phyloP scores from a whole-genome alignment of 2,888 invertebrate species.

The Xanthorhoe spadicearia region DNA sequence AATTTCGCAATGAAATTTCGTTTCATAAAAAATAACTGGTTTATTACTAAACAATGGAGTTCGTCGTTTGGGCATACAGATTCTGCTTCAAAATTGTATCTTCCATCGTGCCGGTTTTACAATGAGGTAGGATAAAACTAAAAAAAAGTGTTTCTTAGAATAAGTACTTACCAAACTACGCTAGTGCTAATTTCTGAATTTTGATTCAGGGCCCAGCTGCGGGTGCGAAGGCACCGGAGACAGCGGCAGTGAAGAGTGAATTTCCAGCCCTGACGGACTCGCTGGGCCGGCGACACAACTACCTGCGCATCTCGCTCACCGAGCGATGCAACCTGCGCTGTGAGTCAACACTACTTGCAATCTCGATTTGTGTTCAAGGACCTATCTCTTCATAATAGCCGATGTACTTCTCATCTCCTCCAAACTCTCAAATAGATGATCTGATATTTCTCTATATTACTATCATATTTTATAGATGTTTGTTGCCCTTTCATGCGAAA shows the following conservation, averaged over 20 bases:
- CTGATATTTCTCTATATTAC: too few relatives aligned
- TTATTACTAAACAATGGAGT: conserved; percentile 9
- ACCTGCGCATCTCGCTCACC: conserved; percentile 97
- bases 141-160: background rate
- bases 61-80: background rate
- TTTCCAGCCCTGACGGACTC: conserved; percentile 88
- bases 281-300: conserved; percentile 95
- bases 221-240: conserved; percentile 19
- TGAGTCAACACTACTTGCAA: conserved; percentile 79
- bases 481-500: too few relatives aligned
- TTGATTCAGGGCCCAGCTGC: conserved; percentile 2
- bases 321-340: conserved; percentile 98
- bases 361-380: too few relatives aligned
- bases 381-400: background rate
- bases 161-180: background rate
- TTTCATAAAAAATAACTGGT: conserved; percentile 32
- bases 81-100: background rate
- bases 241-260: conserved; percentile 5
- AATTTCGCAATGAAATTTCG: conserved; percentile 33
- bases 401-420: too few relatives aligned
- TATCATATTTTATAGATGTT: too few relatives aligned
- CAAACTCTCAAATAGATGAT: too few relatives aligned
- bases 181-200: background rate
- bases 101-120: conserved; percentile 15
- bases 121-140: conserved; percentile 27